Evolutionary conservation across 2,113 vertebrate species (phyloP), one percentile per base, ranked within the genome.

Genomic region (Toxostoma redivivum): DNA sequence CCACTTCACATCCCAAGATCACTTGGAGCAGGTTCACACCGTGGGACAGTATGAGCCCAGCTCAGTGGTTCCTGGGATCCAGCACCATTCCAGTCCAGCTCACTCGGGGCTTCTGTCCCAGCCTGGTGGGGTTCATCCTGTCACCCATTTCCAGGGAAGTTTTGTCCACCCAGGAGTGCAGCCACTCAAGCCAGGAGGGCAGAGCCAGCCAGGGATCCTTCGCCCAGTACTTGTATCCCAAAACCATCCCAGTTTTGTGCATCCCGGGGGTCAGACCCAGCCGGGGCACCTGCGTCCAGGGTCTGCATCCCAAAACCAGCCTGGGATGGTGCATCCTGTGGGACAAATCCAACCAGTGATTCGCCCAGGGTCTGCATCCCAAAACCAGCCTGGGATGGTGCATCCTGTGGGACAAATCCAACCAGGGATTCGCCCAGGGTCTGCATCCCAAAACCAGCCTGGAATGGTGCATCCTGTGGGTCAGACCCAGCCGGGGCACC

Each of bases 221-320:
- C 73, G 13, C 10, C 84, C 73, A 3, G 73, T 61, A 48, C 48
- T 76, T 16, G 70, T 53, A 47, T 74, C 78, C 53, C 53, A 65
- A 51, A 85, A 58, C 12, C 51, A 45, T 25, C 51, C 14, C 11
- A 15, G n/a, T 38, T 7, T 12, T 20, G 18, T 11, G 11, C 58
- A 71, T 40, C 4, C 65, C 0, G 37, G 50, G 19, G 27, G 7
- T 2, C 72, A 70, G 4, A 45, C 5, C 45, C 81, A 42, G 10
- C 9, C 42, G 0, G 82, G 67, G 6, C 25, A 28, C 7, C 50
- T 57, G 17, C 51, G 0, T 0, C 45, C 30, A 2, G 57, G 56
- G 2, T 50, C 5, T 40, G 28, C 11, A 38, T 45, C 12, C 64
- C 78, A 7, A 42, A 71, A 20, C 1, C 78, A 38, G 4, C 81